Evolutionary conservation across 1,140 invertebrate genomes (phyloP), one percentile per base, ranked within the genome.

Genomic region (honey bee (Apis mellifera)): DNA sequence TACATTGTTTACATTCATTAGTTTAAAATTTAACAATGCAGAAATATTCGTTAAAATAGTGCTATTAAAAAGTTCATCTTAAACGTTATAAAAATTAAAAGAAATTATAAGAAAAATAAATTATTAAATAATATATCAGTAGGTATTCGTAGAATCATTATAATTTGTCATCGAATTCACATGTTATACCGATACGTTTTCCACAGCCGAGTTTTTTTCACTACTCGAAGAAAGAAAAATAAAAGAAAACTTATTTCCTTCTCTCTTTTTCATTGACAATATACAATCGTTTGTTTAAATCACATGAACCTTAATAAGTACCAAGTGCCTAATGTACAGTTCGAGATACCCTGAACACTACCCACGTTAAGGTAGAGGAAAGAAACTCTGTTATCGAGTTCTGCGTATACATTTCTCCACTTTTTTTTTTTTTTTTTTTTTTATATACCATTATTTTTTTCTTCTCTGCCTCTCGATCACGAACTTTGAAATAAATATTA

Each of bases 281-380:
- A 85, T 80, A 85, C 42, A 77, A 62, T 59, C 82, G 68, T 83
- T 84, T 23, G 66, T 66, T 89, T 78, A 48, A 86, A 89, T 89
- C 84, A 85, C 85, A 89, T 79, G 88, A 89, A 86, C 81, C 87
- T 89, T 89, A 89, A 78, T 89, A 89, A 89, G 88, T 89, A 89
- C 88, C 85, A 84, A 85, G 85, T 89, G 88, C 85, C 84, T 82
- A 85, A 83, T 75, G 60, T 48, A 89, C 86, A 73, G 77, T 85
- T 89, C 83, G 78, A 78, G 68, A 87, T 89, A 88, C 85, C 88
- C 87, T 89, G 88, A 83, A 83, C 55, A 83, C 87, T 86, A 86
- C 82, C 87, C 78, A 72, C 59, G 62, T 77, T 64, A 71, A 71
- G 85, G 79, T 88, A 84, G 82, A 89, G 57, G 79, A 84, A 85